Conservation (phyloP, 2,113 vertebrate genomes). For the Sylvicapra grimmia region DNA sequence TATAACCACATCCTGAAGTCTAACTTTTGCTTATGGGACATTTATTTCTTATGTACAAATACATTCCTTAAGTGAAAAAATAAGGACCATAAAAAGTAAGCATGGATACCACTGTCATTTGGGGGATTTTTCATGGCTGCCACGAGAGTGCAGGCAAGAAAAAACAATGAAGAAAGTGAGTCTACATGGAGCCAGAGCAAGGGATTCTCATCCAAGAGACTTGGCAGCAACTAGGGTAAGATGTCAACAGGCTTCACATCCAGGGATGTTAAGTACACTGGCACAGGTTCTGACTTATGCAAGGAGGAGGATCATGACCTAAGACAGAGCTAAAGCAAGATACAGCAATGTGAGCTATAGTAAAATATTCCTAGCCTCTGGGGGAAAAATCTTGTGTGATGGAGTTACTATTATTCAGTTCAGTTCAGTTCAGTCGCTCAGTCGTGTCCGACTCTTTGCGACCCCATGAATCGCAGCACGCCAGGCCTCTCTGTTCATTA, state of each 20-base stretch:
- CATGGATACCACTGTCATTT: neutral
- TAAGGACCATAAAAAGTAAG: neutral
- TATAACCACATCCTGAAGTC: neutral
- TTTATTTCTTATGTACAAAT: neutral
- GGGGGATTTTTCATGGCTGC: neutral
- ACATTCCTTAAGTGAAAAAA: neutral
- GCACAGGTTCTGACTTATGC: neutral
- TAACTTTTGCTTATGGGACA: neutral
- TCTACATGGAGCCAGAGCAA: neutral
- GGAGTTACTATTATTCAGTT: neutral
- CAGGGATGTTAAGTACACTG: neutral
- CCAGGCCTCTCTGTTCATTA: no score
- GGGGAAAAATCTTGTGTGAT: neutral
- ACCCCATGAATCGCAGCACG: no score
- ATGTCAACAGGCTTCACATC: neutral
- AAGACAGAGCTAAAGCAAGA: neutral
- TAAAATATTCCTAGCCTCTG: neutral
- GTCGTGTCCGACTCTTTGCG: accelerated
- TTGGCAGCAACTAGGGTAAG: neutral
- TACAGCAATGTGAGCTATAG: neutral
- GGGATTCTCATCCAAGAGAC: neutral
- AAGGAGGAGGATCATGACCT: neutral
- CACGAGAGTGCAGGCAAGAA: neutral
- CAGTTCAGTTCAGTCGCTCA: no score
- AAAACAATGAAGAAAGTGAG: neutral